Evolutionary conservation across 2,797 vertebrate genomes (phyloP).

Genomic region (Myotis findleyi): DNA sequence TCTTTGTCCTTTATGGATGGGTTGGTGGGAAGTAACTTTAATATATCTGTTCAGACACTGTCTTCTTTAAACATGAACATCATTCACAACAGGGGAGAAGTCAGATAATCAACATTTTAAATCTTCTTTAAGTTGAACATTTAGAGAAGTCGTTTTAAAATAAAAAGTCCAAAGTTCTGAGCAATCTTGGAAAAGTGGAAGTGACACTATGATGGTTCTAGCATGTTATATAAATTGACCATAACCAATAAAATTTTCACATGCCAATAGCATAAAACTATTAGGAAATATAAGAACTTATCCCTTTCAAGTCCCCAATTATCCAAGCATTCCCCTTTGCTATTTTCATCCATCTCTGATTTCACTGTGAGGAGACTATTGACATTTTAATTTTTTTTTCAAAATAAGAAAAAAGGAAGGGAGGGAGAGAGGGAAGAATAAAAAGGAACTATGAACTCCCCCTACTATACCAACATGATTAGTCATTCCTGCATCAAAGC

Average conservation of each 20-base stretch:
- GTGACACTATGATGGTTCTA: background rate
- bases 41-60: background rate
- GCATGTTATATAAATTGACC: background rate
- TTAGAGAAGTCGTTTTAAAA: background rate
- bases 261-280: background rate
- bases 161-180: background rate
- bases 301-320: background rate
- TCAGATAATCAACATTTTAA: background rate
- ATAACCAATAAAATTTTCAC: background rate
- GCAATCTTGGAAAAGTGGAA: background rate
- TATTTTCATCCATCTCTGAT: constrained; percentile 17
- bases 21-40: background rate
- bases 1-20: background rate
- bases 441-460: background rate
- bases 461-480: fast-evolving
- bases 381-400: background rate
- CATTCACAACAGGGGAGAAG: background rate
- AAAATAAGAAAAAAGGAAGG: background rate
- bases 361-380: background rate
- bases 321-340: background rate
- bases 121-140: background rate
- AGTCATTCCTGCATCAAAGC: background rate
- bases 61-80: constrained; percentile 51
- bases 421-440: background rate
- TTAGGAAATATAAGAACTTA: background rate